These are phyloP conservation scores for Notoglanidium macrostoma DNA, from an alignment of 2,797 vertebrate genomes.

Conservation along the genomic window DNA sequence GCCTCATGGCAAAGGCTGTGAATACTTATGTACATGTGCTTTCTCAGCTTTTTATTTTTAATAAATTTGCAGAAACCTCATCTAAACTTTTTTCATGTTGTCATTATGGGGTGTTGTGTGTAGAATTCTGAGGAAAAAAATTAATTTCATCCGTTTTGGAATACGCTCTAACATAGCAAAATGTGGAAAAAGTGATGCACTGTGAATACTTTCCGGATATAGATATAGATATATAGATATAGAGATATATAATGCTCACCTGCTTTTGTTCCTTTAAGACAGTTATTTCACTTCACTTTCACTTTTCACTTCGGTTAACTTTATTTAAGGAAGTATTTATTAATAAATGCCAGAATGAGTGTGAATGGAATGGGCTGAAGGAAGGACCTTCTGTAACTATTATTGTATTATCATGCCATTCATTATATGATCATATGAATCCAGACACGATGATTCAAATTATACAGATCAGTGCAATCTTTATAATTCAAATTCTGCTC, in stretches of 20 bases:
- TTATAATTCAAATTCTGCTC: not conserved
- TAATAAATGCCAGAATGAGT: not conserved
- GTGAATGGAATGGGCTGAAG: not conserved
- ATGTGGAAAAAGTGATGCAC: too few species aligned
- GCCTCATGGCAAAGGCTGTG: too few species aligned
- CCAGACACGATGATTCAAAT: not conserved
- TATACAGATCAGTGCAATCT: not conserved
- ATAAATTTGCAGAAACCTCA: too few species aligned
- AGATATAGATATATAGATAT: too few species aligned
- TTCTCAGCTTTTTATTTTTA: too few species aligned
- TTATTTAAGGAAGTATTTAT: not conserved
- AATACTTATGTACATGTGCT: too few species aligned
- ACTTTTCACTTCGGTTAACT: not conserved
- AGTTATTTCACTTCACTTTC: not conserved
- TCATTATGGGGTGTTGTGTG: too few species aligned
- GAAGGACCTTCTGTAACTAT: not conserved
- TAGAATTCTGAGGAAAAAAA: too few species aligned
- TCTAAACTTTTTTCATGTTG: too few species aligned
- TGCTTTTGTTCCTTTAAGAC: not conserved
- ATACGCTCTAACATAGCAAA: too few species aligned
- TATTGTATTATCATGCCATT: not conserved
- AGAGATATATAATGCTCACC: not conserved
- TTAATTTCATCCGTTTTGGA: too few species aligned
- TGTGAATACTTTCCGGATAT: too few species aligned
- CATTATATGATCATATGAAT: not conserved